These are phyloP conservation scores for Anastatus disparis DNA, from an alignment of 1,140 invertebrate genomes.

Conservation along the genomic window DNA sequence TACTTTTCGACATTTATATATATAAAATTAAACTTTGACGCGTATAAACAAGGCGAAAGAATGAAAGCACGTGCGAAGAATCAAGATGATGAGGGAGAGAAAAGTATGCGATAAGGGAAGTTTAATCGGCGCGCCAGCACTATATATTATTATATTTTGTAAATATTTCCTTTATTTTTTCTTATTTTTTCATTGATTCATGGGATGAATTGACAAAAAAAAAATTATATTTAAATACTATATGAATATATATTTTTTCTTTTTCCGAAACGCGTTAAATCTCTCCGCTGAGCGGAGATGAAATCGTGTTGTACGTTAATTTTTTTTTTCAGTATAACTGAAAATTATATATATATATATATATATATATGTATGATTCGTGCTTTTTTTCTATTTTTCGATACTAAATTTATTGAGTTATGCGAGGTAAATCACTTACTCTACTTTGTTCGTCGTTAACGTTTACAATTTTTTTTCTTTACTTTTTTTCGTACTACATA, in stretches of 20 bases:
- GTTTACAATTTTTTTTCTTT: no score
- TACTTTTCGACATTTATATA: conserved; percentile 24
- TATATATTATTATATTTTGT: conserved; percentile 40
- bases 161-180: conserved; percentile 24
- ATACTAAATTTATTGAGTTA: conserved; percentile 38
- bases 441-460: no score
- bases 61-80: no score
- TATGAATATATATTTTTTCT: conserved; percentile 13
- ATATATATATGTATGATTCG: no score
- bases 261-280: conserved; percentile 4
- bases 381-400: conserved; percentile 21
- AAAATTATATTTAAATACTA: conserved; percentile 24
- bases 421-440: conserved; percentile 18
- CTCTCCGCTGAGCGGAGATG: conserved; percentile 34
- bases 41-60: not conserved
- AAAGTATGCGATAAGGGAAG: conserved; percentile 13
- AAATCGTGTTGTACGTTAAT: not conserved
- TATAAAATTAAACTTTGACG: conserved; percentile 14
- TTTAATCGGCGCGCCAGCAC: not conserved
- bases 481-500: conserved; percentile 15
- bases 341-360: no score
- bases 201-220: conserved; percentile 37
- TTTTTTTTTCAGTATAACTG: conserved; percentile 37
- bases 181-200: conserved; percentile 19
- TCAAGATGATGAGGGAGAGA: not conserved